Base-by-base conservation (phyloP, 2,888 invertebrate species). In the Drosophila subquinaria region DNA sequence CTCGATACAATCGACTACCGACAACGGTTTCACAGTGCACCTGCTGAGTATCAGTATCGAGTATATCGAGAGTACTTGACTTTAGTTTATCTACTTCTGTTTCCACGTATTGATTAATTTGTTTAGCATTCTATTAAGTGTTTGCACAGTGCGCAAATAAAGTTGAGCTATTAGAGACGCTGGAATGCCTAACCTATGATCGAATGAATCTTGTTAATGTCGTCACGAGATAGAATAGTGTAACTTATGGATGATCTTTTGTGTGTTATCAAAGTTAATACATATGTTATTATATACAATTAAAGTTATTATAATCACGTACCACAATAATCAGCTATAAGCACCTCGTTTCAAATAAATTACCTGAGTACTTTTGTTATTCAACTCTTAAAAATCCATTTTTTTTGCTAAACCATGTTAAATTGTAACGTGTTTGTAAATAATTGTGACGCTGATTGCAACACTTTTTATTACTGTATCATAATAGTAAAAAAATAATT, bases 41-140 rank as follows among this genome's bases (percentile, higher is more conserved):
- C 72, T 72, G 68, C 42, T 48, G 8, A 8, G 11, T 33, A 30
- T 23, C 48, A 8, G n/a, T 10, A 38, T n/a, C 27, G 23, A 42
- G 42, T 33, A 20, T 33, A 35, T 55, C 35, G 13, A 17, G 27
- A 35, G 8, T 23, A 11, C 45, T 43, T 35, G 13, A 13, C 6
- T 9, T 15, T 13, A 6, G 13, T 35, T 17, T 59, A 45, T 53
- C 38, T 3, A 38, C 38, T n/a, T n/a, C 6, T n/a, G 45, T 61
- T 76, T 68, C 63, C 33, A 57, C 40, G 60, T 66, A 67, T 27
- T 38, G 17, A 33, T 23, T 33, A 10, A 73, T 60, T 63, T 68
- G 40, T 51, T 59, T 59, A 30, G 36, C 9, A 9, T 33, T 65
- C 11, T 15, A 15, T 43, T 20, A 43, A 52, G 13, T 45, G 38